Base-by-base conservation (phyloP, 2,888 invertebrate genomes). In the Latrodectus hesperus region DNA sequence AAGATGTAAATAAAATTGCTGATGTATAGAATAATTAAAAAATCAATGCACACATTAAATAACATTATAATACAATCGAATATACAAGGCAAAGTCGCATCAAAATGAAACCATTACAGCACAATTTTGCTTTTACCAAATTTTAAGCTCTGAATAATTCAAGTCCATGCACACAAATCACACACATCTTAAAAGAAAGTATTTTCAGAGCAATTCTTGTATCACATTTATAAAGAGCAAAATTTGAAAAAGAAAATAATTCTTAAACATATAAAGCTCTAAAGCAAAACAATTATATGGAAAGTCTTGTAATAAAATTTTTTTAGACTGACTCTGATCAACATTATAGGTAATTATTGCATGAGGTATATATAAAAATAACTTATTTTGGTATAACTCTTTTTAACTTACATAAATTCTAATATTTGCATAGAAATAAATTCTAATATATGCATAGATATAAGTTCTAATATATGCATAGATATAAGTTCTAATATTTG, bases 141-240 rank as follows among this genome's bases (percentile, higher is more conserved):
- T 55, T 84, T 84, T 77, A 77, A 84, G 73, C 78, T 84, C 78
- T 84, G 68, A 70, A 74, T 75, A 77, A 84, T 38, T 38, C 65
- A 83, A 75, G 70, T 76, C 76, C 65, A 65, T 76, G 76, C 76
- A 65, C 51, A 76, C 65, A 78, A 78, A 78, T 22, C 60, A 55
- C 65, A 70, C 78, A 70, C 53, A 70, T 55, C 71, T 79, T 79
- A 68, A 68, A 68, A 26, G 26, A 17, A 67, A 70, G 51, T 70
- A 38, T 12, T 70, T 67, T 67, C 76, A 76, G 76, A 76, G 76
- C 76, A 76, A 65, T 76, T 76, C 65, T 76, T 49, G 38, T 78
- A 78, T 78, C 77, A 78, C 77, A 78, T 67, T 78, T 78, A 68
- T 53, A 67, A 68, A 68, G 64, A 68, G 38, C 38, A 38, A 38